Base-by-base conservation (phyloP, 2,888 invertebrate genomes). In the Lucinisca nassula region DNA sequence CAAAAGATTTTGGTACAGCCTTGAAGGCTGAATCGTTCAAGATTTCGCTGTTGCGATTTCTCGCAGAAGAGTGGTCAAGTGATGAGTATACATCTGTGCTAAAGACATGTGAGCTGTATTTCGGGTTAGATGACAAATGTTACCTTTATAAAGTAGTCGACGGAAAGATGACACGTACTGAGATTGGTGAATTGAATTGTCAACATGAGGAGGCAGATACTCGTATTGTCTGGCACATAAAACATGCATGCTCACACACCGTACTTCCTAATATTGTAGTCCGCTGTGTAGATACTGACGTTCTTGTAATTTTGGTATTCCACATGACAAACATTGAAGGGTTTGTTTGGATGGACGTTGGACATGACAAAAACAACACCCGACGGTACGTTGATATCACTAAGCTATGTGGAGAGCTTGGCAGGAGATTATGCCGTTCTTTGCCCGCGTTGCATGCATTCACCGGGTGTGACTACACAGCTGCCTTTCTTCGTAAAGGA, bases 401-500 rank as follows among this genome's bases (percentile, higher is more conserved):
- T 10, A 40, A 40, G 40, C 6, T 40, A 14, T 51, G 14, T 51
- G 51, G 51, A 14, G 51, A 51, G n/a, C 21, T 51, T 21, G n/a
- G 51, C 21, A 21, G 51, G n/a, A n/a, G n/a, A 51, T 4, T 51
- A n/a, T 51, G 51, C 21, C 21, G 17, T 4, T 12, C 51, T 51
- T 51, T 51, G n/a, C 51, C 51, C n/a, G 51, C 51, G n/a, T 12
- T 51, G n/a, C 21, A 51, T 51, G 51, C 51, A 4, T 51, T 51
- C n/a, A 51, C 51, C 21, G 51, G 51, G 21, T 51, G 51, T 51
- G 51, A 51, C 51, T 51, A 51, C n/a, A n/a, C 51, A 51, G 14
- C 51, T 51, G 51, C 51, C 51, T 80, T 72, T 72, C 8, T 32
- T 12, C 1, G 79, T 10, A 80, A 80, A 55, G 72, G 79, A 12